Conservation (phyloP, 2,113 vertebrate genomes). For the Himantopus leucocephalus region DNA sequence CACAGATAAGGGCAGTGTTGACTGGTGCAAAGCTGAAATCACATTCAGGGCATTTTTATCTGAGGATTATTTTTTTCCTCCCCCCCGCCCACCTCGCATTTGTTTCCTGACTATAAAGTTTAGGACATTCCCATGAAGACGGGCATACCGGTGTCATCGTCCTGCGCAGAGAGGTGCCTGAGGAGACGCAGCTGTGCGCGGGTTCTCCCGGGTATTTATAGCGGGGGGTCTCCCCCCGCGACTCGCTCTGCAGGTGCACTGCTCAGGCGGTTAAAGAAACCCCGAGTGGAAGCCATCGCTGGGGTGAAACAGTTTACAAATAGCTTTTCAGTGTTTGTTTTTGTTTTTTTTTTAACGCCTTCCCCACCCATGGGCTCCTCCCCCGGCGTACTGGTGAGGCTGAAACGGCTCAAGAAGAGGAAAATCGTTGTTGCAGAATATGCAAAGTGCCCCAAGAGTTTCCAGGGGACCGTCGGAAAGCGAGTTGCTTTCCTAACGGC, state of each 20-base stretch:
- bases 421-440: not conserved
- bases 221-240: conserved; percentile 17
- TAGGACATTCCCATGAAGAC: not conserved
- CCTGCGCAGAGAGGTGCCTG: fast-evolving
- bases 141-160: fast-evolving
- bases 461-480: not conserved
- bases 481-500: fast-evolving
- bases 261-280: conserved; percentile 65
- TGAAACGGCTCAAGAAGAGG: not conserved
- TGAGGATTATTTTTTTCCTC: not conserved
- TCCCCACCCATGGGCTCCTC: not conserved
- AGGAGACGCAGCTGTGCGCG: fast-evolving
- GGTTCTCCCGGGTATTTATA: conserved; percentile 14
- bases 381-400: fast-evolving
- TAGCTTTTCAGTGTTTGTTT: conserved; percentile 63
- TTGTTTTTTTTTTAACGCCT: conserved; percentile 43
- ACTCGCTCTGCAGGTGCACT: conserved; percentile 65
- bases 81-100: not conserved
- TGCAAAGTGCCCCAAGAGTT: not conserved
- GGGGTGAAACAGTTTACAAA: conserved; percentile 66
- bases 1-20: not conserved
- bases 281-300: conserved; percentile 19
- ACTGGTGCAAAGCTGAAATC: not conserved
- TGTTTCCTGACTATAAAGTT: not conserved
- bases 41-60: not conserved